Conservation (phyloP, 2,888 invertebrate species). For the Melolontha melolontha region DNA sequence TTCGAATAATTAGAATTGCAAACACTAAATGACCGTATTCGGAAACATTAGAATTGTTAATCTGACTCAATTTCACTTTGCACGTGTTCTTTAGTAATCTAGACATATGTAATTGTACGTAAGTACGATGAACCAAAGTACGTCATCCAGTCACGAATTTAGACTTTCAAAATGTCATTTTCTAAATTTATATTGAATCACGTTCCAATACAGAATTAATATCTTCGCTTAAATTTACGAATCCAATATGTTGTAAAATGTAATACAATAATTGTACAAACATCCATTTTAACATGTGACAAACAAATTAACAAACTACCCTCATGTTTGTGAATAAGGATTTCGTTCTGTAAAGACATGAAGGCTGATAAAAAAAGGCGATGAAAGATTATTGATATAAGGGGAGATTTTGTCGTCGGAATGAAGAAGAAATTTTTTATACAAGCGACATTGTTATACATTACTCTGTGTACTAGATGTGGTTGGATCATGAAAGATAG, state of each 20-base stretch:
- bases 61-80: slow-evolving; percentile 49
- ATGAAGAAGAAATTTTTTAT: no score
- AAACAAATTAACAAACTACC: no score
- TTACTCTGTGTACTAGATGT: slow-evolving; percentile 7
- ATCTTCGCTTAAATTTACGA: no score
- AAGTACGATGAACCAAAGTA: slow-evolving; percentile 33
- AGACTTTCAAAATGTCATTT: slow-evolving; percentile 57
- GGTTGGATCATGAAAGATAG: slow-evolving; percentile 31
- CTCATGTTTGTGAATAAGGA: no score
- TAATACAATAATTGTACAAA: no score
- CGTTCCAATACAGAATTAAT: not conserved
- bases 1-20: slow-evolving; percentile 42
- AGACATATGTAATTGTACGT: slow-evolving; percentile 19
- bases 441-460: no score
- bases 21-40: slow-evolving; percentile 8
- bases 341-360: no score
- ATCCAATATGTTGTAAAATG: no score
- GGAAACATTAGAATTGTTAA: slow-evolving; percentile 40
- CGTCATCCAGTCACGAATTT: slow-evolving; percentile 55
- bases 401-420: no score
- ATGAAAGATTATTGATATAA: no score
- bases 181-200: slow-evolving; percentile 50
- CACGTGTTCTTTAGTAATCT: slow-evolving; percentile 55
- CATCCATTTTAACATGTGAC: no score
- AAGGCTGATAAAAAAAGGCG: no score